These are phyloP conservation scores for pig (Sus scrofa) DNA, from an alignment of 2,113 vertebrate species.

Conservation along the genomic window DNA sequence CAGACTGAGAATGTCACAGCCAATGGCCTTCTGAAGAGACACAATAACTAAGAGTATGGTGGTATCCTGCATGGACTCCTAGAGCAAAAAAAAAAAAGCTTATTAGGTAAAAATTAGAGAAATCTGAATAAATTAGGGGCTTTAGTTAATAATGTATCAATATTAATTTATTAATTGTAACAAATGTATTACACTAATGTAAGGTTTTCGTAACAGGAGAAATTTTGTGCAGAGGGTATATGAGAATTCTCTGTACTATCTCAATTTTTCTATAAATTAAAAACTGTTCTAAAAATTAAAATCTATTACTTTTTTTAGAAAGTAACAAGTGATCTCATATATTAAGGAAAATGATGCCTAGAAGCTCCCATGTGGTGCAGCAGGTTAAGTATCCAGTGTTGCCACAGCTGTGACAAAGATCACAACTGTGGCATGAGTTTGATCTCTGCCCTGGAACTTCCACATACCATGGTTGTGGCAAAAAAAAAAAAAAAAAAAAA, in stretches of 20 bases:
- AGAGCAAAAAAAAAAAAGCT: neutral
- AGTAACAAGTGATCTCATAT: neutral
- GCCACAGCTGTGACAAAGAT: too few species aligned
- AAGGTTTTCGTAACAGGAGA: neutral
- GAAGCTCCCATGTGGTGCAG: too few species aligned
- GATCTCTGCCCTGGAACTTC: too few species aligned
- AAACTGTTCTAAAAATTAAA: neutral
- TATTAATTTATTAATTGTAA: neutral
- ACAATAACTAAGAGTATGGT: neutral
- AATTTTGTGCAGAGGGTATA: neutral
- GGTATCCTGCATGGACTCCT: neutral
- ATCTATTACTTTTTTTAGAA: neutral
- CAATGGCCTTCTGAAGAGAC: neutral
- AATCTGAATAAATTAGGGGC: neutral
- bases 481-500: too few species aligned
- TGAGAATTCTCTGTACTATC: neutral
- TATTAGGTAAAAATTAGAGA: neutral
- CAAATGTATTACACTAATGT: neutral
- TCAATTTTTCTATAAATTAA: conserved; percentile 7
- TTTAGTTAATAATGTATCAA: neutral
- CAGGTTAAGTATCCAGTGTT: too few species aligned
- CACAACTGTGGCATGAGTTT: too few species aligned
- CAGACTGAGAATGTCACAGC: neutral
- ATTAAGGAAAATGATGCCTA: conserved; percentile 22
- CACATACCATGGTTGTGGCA: too few species aligned